These are phyloP conservation scores for Yponomeuta evonymella DNA, from an alignment of 2,888 invertebrate genomes.

Conservation along the genomic window DNA sequence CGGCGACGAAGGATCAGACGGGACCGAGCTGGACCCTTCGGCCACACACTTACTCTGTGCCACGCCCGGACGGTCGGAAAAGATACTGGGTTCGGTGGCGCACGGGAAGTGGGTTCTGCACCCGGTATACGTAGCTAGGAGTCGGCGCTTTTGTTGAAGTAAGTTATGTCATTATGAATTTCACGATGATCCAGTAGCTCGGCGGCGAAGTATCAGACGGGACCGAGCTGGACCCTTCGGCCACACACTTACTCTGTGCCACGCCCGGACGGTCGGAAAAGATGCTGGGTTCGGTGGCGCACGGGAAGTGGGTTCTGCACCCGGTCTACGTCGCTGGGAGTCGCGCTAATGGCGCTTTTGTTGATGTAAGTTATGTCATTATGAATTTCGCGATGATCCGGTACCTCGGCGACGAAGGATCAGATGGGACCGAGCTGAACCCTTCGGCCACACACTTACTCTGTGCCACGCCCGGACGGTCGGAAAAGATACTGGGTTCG, in stretches of 20 bases:
- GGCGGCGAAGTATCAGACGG: slow-evolving; percentile 80
- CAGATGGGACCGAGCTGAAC: slow-evolving; percentile 69
- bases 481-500: slow-evolving; percentile 91
- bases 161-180: slow-evolving; percentile 22
- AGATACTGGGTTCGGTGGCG: slow-evolving; percentile 89
- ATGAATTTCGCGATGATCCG: slow-evolving; percentile 56
- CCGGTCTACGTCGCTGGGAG: slow-evolving; percentile 84
- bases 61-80: slow-evolving; percentile 88
- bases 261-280: slow-evolving; percentile 90
- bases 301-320: slow-evolving; percentile 93
- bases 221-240: slow-evolving; percentile 63
- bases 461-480: slow-evolving; percentile 83
- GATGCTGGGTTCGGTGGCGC: slow-evolving; percentile 88
- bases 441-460: slow-evolving; percentile 84
- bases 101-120: slow-evolving; percentile 94
- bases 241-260: slow-evolving; percentile 87
- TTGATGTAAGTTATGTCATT: slow-evolving; percentile 68
- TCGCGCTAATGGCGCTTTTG: slow-evolving; percentile 74
- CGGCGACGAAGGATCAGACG: slow-evolving; percentile 79
- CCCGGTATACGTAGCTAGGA: slow-evolving; percentile 83
- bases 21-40: slow-evolving; percentile 62
- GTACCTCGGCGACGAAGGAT: slow-evolving; percentile 79
- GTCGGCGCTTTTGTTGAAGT: slow-evolving; percentile 81
- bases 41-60: slow-evolving; percentile 88
- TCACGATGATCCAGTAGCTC: slow-evolving; percentile 34